phyloP scores from a whole-genome alignment of 2,888 invertebrate species.

The Trichacis sp. region DNA sequence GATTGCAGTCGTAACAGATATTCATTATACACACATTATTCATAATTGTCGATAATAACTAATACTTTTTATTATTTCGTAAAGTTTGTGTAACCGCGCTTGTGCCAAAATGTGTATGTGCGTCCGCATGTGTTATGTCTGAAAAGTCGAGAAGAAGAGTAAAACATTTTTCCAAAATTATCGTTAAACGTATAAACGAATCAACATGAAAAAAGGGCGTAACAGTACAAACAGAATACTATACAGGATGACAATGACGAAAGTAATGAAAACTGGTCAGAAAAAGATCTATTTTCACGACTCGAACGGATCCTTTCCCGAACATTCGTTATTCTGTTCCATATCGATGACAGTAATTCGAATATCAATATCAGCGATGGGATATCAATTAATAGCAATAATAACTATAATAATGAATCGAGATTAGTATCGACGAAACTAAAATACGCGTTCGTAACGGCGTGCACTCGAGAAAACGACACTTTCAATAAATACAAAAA shows the following conservation, averaged over 20 bases:
- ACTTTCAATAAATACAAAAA: slow-evolving; percentile 23
- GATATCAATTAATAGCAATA: slow-evolving; percentile 25
- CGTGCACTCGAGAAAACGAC: slow-evolving; percentile 33
- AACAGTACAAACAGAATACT: slow-evolving; percentile 59
- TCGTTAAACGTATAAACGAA: slow-evolving; percentile 52
- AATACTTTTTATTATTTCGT: slow-evolving; percentile 38
- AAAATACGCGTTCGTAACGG: slow-evolving; percentile 26
- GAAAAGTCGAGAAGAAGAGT: slow-evolving; percentile 29
- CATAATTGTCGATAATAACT: slow-evolving; percentile 53
- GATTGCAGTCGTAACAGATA: slow-evolving; percentile 60
- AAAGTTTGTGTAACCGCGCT: slow-evolving; percentile 21
- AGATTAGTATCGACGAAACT: slow-evolving; percentile 30
- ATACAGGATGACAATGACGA: slow-evolving; percentile 55
- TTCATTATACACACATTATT: slow-evolving; percentile 60
- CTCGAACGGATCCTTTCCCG: too few relatives aligned
- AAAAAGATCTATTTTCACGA: slow-evolving; percentile 1
- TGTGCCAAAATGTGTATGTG: slow-evolving; percentile 23
- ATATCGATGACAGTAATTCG: slow-evolving; percentile 53
- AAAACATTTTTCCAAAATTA: slow-evolving; percentile 53
- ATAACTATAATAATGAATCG: slow-evolving; percentile 36
- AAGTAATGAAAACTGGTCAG: slow-evolving; percentile 35
- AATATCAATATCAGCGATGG: slow-evolving; percentile 34
- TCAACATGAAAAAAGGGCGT: slow-evolving; percentile 55
- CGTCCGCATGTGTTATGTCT: slow-evolving; percentile 36
- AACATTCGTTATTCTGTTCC: too few relatives aligned